Base-by-base conservation (phyloP, 2,113 vertebrate species). In the Hipposideros armiger region DNA sequence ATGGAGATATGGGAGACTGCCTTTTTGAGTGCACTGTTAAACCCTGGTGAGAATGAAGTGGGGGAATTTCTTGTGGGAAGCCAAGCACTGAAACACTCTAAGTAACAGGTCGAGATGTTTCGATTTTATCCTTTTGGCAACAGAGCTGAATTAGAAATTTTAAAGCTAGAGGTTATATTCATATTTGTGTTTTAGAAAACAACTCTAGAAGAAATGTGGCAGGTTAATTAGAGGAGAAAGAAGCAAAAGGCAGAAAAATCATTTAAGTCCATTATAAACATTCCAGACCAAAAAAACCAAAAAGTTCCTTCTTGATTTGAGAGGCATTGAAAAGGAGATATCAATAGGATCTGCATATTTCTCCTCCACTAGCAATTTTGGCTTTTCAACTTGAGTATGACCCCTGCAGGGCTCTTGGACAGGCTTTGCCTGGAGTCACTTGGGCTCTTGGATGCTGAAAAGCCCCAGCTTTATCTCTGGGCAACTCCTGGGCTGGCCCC, bases 181-280 rank as follows among this genome's bases (percentile, higher is more conserved):
- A 50, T 45, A 67, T 91, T 67, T 45, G 13, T 70, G 22, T 72
- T 94, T 92, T 52, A 74, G 54, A 77, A 91, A 91, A 81, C 22
- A 72, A 54, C 22, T 28, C 22, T 36, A 47, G 15, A 16, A 62
- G 17, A 26, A 86, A 28, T 64, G 2, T 94, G 56, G 62, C 80
- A 70, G 24, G 52, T 32, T 13, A 42, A 32, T 58, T 28, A 90
- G 40, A 64, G 14, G 15, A 60, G 13, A 42, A 67, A 85, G 54
- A 85, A 85, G 81, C 2, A 40, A 85, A 50, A 93, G 42, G 72
- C n/a, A 66, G 13, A 73, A 92, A 67, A 50, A 81, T 52, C 30
- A 77, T 84, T 66, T 28, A 26, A 14, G 8, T 74, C 24, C 28
- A 40, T 45, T 19, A 89, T 78, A 91, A 87, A 66, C 54, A 92